A percentile compares a stretch with the other conserved stretches of the same genome.
Evolutionary conservation across 2,888 invertebrate species (phyloP).

Genomic region (Sympetrum striolatum): DNA sequence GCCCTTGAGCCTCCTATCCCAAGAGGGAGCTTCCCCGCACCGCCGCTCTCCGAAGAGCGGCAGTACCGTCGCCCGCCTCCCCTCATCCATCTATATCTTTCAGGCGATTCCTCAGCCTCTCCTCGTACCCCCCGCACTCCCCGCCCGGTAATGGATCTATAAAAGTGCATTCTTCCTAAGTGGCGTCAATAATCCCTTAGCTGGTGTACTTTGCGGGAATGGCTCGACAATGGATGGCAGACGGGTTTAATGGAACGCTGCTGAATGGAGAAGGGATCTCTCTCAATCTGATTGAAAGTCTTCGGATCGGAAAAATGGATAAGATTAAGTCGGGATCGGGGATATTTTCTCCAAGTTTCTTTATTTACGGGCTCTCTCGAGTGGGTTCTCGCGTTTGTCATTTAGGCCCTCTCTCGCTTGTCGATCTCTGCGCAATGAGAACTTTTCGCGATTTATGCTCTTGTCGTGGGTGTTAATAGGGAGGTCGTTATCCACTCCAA

Average conservation of each 20-base stretch:
- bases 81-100: background rate
- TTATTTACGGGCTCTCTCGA: background rate
- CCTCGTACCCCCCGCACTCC: constrained; percentile 13
- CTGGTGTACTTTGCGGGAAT: background rate
- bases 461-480: too few relatives aligned
- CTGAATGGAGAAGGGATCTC: background rate
- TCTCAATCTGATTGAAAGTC: background rate
- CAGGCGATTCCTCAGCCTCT: background rate
- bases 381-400: background rate
- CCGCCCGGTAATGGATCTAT: constrained; percentile 44
- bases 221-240: background rate
- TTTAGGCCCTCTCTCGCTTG: background rate
- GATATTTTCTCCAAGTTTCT: background rate
- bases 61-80: background rate
- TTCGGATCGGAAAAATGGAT: background rate
- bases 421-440: background rate
- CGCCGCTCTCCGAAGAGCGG: background rate
- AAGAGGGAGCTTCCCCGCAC: background rate
- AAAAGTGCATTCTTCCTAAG: background rate
- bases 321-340: background rate
- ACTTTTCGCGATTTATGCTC: background rate
- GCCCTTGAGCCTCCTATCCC: background rate
- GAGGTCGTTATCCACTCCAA: too few relatives aligned
- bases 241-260: background rate
- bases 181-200: background rate